phyloP scores from a whole-genome alignment of 1,140 invertebrate species.

The Elysia chlorotica region DNA sequence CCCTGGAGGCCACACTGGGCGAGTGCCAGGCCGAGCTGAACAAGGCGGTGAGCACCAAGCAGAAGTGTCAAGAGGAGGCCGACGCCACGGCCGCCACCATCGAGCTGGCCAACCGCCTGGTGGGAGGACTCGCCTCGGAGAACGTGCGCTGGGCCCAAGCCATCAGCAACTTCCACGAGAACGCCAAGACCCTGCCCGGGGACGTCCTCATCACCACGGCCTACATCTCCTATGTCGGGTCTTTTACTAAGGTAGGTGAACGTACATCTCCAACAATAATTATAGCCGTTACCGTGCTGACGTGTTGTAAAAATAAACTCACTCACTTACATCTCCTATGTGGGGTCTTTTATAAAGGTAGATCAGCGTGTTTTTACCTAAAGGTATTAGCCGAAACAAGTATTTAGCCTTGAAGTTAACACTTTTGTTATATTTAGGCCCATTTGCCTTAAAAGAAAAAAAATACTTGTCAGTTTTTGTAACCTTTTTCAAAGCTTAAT shows the following conservation, averaged over 20 bases:
- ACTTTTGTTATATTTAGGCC: too few species aligned
- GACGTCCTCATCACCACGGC: constrained; percentile 93
- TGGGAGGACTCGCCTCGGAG: constrained; percentile 92
- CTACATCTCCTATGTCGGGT: constrained; percentile 95
- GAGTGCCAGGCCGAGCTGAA: constrained; percentile 77
- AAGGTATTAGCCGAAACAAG: too few species aligned
- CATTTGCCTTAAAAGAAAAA: too few species aligned
- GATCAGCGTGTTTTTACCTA: too few species aligned
- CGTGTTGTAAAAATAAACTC: too few species aligned
- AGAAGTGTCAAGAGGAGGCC: constrained; percentile 72
- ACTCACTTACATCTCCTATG: too few species aligned
- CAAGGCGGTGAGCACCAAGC: constrained; percentile 85
- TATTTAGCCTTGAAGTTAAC: too few species aligned
- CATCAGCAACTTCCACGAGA: constrained; percentile 85
- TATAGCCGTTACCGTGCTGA: too few species aligned
- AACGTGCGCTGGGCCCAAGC: constrained; percentile 94
- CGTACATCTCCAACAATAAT: too few species aligned
- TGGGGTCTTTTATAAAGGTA: too few species aligned
- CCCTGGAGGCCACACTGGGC: constrained; percentile 75
- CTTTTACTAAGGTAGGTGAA: constrained; percentile 86
- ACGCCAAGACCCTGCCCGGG: constrained; percentile 87
- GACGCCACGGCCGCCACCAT: constrained; percentile 79
- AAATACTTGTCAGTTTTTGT: too few species aligned
- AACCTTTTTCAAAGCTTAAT: too few species aligned
- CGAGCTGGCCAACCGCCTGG: constrained; percentile 90